phyloP scores from a whole-genome alignment of 2,888 invertebrate species.

The Alentia gelatinosa region DNA sequence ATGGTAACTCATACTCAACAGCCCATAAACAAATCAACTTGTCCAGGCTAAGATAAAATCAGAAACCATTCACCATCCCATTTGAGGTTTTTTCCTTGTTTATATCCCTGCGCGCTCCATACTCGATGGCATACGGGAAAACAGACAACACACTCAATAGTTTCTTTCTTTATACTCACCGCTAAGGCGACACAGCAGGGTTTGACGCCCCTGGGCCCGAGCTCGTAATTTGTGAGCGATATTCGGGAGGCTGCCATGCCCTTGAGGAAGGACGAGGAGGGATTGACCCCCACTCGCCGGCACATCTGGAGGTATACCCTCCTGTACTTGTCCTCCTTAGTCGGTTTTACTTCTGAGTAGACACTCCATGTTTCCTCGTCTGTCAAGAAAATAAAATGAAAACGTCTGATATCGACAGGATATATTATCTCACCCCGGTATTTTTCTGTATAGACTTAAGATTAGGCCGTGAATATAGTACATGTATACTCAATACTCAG shows the following conservation, averaged over 20 bases:
- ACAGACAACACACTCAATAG: neutral
- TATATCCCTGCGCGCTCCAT: no score
- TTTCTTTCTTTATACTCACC: neutral
- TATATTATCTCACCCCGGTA: no score
- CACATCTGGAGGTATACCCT: neutral
- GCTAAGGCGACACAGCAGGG: slow-evolving; percentile 7
- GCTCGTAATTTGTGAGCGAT: neutral
- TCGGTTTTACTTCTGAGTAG: neutral
- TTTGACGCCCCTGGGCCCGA: neutral
- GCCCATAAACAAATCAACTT: no score
- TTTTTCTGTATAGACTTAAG: no score
- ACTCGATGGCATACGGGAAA: no score
- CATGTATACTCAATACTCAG: no score
- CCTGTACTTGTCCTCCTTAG: slow-evolving; percentile 3
- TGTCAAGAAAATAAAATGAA: neutral
- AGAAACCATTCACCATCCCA: no score
- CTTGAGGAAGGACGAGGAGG: neutral
- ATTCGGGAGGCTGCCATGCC: neutral
- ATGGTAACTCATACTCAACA: no score
- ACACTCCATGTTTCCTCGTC: neutral
- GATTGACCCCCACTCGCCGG: neutral
- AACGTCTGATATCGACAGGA: no score
- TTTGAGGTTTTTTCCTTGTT: no score
- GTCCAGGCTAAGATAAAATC: no score
- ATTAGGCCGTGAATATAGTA: no score